Base-by-base conservation (phyloP, 2,113 vertebrate species). In the Diphyllodes magnificus region DNA sequence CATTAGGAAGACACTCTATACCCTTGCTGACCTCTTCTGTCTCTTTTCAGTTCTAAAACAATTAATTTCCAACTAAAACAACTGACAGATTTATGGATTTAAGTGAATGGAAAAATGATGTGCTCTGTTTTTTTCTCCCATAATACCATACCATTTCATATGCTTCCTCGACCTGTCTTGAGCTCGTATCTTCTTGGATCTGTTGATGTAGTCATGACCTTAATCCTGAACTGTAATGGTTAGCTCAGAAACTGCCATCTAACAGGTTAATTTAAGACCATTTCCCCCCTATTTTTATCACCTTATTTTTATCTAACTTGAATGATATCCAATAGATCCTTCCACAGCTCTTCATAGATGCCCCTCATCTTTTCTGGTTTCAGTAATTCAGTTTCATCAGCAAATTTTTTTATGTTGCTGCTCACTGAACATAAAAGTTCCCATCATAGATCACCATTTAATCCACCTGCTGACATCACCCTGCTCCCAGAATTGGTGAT, bases 91-190 rank as follows among this genome's bases (percentile, higher is more conserved):
- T 51, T 50, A 30, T 0, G 1, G 24, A 64, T 47, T 77, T 77
- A 65, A 66, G 18, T 40, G 30, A 83, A 61, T 37, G 19, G 40
- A 28, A 88, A 88, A 81, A 93, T 28, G 0, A 60, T 27, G 9
- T 1, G 13, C 3, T 37, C 24, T 50, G 9, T 25, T 44, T 68
- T 68, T 78, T 84, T 42, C 23, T 77, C 33, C 28, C 19, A 9
- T 54, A 59, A 24, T 24, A 78, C 60, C 14, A 15, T 35, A 86
- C 2, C 39, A 24, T 59, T 70, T 83, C 63, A 27, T 19, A 61
- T 10, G 21, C 6, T 71, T 54, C 30, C 27, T 84, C 0, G 0
- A 28, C 2, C 10, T 42, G 20, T 45, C 5, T 53, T 63, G 22
- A 84, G 21, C 18, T 50, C 10, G 7, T 64, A 35, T 76, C 39